Evolutionary conservation across 2,113 vertebrate species (phyloP).

Genomic region (Pardalotus punctatus): DNA sequence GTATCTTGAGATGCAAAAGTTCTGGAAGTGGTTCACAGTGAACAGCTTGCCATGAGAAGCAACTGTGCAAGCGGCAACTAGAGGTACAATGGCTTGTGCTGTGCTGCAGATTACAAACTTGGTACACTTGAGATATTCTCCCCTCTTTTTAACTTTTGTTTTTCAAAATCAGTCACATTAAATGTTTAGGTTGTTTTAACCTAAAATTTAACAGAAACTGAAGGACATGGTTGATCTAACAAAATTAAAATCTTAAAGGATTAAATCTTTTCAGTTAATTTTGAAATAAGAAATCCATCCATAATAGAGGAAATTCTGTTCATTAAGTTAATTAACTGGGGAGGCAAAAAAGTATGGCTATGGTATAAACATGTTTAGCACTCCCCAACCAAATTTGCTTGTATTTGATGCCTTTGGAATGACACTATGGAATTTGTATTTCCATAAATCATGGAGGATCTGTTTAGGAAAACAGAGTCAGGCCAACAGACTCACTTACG

Average conservation of each 20-base stretch:
- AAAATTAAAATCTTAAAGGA: background rate
- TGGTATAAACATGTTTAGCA: background rate
- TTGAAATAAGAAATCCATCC: background rate
- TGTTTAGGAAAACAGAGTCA: background rate
- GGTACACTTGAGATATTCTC: background rate
- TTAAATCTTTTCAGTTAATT: background rate
- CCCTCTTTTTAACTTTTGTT: background rate
- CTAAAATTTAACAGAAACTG: background rate
- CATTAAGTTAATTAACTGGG: background rate
- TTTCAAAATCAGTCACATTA: background rate
- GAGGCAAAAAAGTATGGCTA: fast-evolving
- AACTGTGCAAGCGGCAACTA: background rate
- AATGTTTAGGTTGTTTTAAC: background rate
- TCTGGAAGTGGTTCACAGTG: background rate
- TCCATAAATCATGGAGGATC: background rate
- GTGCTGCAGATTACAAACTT: background rate
- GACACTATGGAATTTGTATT: background rate
- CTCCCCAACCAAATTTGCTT: background rate
- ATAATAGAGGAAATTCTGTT: background rate
- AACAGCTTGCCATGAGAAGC: background rate
- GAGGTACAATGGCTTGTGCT: background rate
- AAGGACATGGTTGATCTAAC: background rate
- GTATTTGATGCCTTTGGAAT: background rate
- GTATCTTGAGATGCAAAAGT: background rate
- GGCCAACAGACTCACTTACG: background rate